Base-by-base conservation (phyloP, 2,797 vertebrate species). In the Anguilla marmorata region DNA sequence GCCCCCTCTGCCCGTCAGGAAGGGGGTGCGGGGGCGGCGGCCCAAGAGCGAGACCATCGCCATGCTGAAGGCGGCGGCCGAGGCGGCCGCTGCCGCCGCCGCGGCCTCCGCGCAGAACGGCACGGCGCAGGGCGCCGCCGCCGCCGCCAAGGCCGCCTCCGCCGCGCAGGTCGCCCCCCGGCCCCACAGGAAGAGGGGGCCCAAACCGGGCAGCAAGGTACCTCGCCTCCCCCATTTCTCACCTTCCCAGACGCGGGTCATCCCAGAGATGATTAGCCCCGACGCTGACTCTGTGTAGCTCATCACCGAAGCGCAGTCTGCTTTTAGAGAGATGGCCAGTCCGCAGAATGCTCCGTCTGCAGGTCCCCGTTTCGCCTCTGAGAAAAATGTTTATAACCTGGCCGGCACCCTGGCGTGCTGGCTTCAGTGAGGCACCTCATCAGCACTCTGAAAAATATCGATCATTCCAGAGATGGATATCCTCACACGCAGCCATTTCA, bases 191-290 rank as follows among this genome's bases (percentile, higher is more conserved):
- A 97, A 97, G 94, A 97, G 96, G 92, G 96, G 96, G 84, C 96
- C 97, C 92, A 97, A 97, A 90, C 96, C 97, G 16, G 97, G 96
- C 91, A 97, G 96, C 96, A 99, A 98, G 97, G 98, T 99, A 90
- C 94, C 7, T 24, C 14, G 24, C 48, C 9, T 27, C 45, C 50
- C 3, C n/a, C 7, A 9, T 3, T 9, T 27, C 72, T 3, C 24
- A 1, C 2, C 37, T 14, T 33, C 52, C 14, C 41, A 30, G n/a
- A n/a, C 30, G 3, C 30, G 19, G 0, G 76, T 41, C 41, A 41
- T 41, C 45, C 33, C 37, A 41, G 76, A 45, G 76, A 7, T 30
- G 72, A 16, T 16, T 21, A 50, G 45, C 5, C 48, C 1, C 7
- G 21, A 21, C n/a, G 14, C 45, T 16, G 0, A 27, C 30, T 33